Base-by-base conservation (phyloP, 2,113 vertebrate genomes). In the Podilymbus podiceps region DNA sequence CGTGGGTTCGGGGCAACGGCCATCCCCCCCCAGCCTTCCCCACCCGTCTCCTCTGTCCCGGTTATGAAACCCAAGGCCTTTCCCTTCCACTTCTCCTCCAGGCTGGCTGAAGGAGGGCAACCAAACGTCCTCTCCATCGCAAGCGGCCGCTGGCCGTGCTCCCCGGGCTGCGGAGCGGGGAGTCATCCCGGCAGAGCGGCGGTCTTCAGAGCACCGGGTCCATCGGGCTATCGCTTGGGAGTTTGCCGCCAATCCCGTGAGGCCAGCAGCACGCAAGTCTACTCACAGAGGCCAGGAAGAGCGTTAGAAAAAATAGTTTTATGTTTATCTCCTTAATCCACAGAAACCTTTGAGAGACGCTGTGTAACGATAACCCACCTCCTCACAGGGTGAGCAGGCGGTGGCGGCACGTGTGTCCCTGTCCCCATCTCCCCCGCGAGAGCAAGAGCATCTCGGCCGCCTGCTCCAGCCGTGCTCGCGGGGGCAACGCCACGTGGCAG, bases 161-260 rank as follows among this genome's bases (percentile, higher is more conserved):
- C 23, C 12, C 27, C 2, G 4, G 25, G 8, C 40, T 2, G 2
- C 3, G 2, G 49, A 47, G 42, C 28, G n/a, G n/a, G n/a, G n/a
- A 28, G 10, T 21, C 24, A 21, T 35, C 35, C n/a, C 35, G 22
- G 21, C 1, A 1, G 44, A 49, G 28, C 14, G 3, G 52, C 3
- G 2, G 35, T 5, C 1, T 38, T 22, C 27, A 31, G 42, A 44
- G 46, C 8, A 14, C 14, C 0, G 11, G 35, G 35, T 52, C 69
- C 27, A 3, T 20, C 1, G 13, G 46, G 60, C n/a, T 14, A 9
- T 46, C 8, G 1, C 47, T 40, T 13, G 55, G 47, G 30, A 84
- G 9, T 20, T 76, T 15, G 19, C 42, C 40, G 63, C 33, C 27
- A 33, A n/a, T 20, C 16, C 5, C 10, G 1, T 5, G 28, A 52